Conservation (phyloP, 2,113 vertebrate species). For the Rhinoptilus africanus region DNA sequence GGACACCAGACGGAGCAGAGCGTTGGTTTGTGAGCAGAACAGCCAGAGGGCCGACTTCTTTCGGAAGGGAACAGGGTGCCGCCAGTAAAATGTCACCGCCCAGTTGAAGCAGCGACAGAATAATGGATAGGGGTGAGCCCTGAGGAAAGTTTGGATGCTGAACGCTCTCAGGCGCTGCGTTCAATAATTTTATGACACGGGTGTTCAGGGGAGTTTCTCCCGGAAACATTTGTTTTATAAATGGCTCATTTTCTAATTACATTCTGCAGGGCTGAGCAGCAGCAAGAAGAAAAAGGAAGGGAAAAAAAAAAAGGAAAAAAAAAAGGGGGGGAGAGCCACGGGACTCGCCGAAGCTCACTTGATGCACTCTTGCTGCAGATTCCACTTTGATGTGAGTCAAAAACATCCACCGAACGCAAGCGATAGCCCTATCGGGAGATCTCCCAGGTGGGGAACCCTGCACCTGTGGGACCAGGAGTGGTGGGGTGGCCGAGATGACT, state of each 20-base stretch:
- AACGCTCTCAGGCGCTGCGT: neutral
- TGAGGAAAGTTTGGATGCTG: slow-evolving; percentile 13
- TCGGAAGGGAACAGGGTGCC: neutral
- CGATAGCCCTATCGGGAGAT: neutral
- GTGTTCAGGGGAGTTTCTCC: slow-evolving; percentile 52
- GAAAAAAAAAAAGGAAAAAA: neutral
- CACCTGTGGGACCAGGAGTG: neutral
- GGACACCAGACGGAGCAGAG: neutral
- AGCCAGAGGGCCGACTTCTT: neutral
- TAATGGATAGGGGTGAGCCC: slow-evolving; percentile 51
- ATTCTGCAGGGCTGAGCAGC: slow-evolving; percentile 16
- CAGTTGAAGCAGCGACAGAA: neutral
- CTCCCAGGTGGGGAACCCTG: neutral
- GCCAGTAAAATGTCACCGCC: slow-evolving; percentile 43
- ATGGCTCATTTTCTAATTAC: slow-evolving; percentile 60
- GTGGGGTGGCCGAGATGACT: neutral
- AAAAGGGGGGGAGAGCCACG: neutral
- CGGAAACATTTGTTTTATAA: slow-evolving; percentile 59
- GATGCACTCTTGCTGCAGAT: neutral
- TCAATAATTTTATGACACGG: slow-evolving; percentile 48
- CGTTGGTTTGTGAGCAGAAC: neutral
- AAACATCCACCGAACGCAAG: neutral
- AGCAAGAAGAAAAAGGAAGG: slow-evolving; percentile 1
- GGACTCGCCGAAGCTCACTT: slow-evolving; percentile 12
- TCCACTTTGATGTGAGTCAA: neutral